Percentiles rank a stretch among this genome's conserved stretches.
These are phyloP conservation scores for Serripes groenlandicus DNA, from an alignment of 2,888 invertebrate species.

Conservation along the genomic window DNA sequence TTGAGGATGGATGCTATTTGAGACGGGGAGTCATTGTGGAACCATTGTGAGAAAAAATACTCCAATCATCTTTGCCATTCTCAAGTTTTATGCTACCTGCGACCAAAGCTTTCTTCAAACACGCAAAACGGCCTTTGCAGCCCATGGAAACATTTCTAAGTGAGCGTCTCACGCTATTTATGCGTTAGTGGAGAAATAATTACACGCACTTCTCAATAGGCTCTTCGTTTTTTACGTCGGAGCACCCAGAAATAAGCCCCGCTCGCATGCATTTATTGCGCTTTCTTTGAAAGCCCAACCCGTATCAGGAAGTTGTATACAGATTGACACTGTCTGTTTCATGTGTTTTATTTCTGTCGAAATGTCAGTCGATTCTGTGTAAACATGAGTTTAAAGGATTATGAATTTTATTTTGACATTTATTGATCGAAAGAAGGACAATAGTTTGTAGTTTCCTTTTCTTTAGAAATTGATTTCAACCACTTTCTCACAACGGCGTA, in stretches of 20 bases:
- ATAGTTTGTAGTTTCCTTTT: too few species aligned
- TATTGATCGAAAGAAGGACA: too few species aligned
- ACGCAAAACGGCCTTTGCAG: constrained; percentile 32
- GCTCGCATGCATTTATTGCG: not conserved
- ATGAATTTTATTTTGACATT: too few species aligned
- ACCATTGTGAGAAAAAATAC: constrained; percentile 19
- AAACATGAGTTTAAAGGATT: too few species aligned
- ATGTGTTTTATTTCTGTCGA: too few species aligned
- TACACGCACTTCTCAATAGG: constrained; percentile 13
- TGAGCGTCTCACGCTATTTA: constrained; percentile 56
- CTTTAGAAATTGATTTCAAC: too few species aligned
- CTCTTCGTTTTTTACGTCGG: not conserved
- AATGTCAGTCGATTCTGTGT: too few species aligned
- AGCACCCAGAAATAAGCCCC: not conserved
- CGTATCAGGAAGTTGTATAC: too few species aligned
- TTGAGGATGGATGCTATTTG: constrained; percentile 16
- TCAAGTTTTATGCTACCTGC: constrained; percentile 12
- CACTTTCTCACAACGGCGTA: too few species aligned
- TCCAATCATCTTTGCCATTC: constrained; percentile 24
- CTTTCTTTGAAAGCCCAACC: too few species aligned
- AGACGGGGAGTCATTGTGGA: constrained; percentile 2
- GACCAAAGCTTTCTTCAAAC: constrained; percentile 12
- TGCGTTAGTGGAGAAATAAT: constrained; percentile 45
- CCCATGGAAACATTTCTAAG: constrained; percentile 30
- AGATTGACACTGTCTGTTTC: too few species aligned